Base-by-base conservation (phyloP, 2,797 vertebrate genomes). In the Hoplostethus mediterraneus region DNA sequence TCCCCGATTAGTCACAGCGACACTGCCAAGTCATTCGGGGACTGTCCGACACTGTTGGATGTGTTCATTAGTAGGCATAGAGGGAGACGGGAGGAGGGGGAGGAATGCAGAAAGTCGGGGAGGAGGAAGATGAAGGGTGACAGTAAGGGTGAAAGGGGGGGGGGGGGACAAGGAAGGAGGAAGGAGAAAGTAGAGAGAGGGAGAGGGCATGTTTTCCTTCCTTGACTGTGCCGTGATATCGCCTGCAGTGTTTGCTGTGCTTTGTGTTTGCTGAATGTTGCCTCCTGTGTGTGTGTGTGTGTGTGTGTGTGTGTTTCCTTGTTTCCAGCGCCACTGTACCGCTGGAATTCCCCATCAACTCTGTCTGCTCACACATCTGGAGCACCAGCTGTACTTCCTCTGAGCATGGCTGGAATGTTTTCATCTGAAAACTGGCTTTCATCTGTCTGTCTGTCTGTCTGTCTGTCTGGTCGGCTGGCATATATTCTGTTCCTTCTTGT, bases 401-500 rank as follows among this genome's bases (percentile, higher is more conserved):
- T 28, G 36, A 68, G 65, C 44, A 21, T 58, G 49, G 71, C 61
- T 6, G 45, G 45, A 80, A 83, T 63, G 57, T 63, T 80, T 70
- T 77, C 61, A 64, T 79, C 67, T 59, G 47, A 63, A 44, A 84
- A 70, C 38, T 60, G 57, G 79, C 83, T 87, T 88, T 85, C 71
- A 85, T 90, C 65, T 62, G 49, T 75, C 52, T 40, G 66, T 66
- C 52, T 17, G 5, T 11, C 62, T 54, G 51, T 21, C 21, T 21
- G 21, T 21, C 21, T 21, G 21, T 21, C 21, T 21, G 21, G 21
- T 21, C 21, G 21, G 21, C 21, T 21, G 68, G 45, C 59, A 74
- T 30, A 38, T 40, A 61, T 70, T 49, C 51, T 49, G 53, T 64
- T 62, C 59, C 63, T 67, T 74, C 16, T 36, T 30, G 17, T 62